A percentile compares a stretch with the other conserved stretches of the same genome.
Evolutionary conservation across 2,888 invertebrate genomes (phyloP).

Genomic region (Ecliptopera silaceata): DNA sequence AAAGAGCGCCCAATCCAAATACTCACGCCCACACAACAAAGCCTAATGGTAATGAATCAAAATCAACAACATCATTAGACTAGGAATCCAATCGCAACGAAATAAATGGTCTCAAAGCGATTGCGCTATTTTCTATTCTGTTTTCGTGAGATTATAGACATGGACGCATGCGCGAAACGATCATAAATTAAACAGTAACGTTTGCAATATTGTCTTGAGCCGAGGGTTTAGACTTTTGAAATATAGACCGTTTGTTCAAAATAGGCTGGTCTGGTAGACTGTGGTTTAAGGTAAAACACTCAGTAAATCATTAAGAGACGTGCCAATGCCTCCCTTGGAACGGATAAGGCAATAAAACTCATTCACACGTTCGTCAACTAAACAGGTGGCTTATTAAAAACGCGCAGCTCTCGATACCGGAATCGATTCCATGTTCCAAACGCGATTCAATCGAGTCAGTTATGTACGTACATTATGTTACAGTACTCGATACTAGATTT

Average conservation of each 20-base stretch:
- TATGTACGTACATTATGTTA: not conserved
- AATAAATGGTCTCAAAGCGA: slow-evolving; percentile 28
- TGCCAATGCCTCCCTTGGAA: slow-evolving; percentile 64
- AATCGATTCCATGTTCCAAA: slow-evolving; percentile 58
- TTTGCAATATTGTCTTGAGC: slow-evolving; percentile 24
- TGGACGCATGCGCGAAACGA: slow-evolving; percentile 24
- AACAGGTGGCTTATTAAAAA: slow-evolving; percentile 80
- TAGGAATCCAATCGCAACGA: slow-evolving; percentile 29
- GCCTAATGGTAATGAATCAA: slow-evolving; percentile 26
- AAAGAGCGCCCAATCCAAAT: slow-evolving; percentile 19
- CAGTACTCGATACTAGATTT: not conserved
- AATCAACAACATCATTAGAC: slow-evolving; percentile 33
- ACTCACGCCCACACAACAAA: slow-evolving; percentile 22
- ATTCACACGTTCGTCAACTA: slow-evolving; percentile 81
- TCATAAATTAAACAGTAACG: slow-evolving; percentile 26
- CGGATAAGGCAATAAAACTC: slow-evolving; percentile 79
- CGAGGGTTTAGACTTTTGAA: slow-evolving; percentile 24
- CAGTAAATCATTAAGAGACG: slow-evolving; percentile 74
- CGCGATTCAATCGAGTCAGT: slow-evolving; percentile 43
- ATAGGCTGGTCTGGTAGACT: slow-evolving; percentile 16
- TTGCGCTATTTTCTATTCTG: slow-evolving; percentile 25
- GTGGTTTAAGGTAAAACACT: slow-evolving; percentile 31
- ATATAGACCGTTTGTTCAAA: slow-evolving; percentile 19
- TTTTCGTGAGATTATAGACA: slow-evolving; percentile 25
- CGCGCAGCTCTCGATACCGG: slow-evolving; percentile 48